Conservation (phyloP, 2,113 vertebrate genomes). For the Leptodactylus fuscus region DNA sequence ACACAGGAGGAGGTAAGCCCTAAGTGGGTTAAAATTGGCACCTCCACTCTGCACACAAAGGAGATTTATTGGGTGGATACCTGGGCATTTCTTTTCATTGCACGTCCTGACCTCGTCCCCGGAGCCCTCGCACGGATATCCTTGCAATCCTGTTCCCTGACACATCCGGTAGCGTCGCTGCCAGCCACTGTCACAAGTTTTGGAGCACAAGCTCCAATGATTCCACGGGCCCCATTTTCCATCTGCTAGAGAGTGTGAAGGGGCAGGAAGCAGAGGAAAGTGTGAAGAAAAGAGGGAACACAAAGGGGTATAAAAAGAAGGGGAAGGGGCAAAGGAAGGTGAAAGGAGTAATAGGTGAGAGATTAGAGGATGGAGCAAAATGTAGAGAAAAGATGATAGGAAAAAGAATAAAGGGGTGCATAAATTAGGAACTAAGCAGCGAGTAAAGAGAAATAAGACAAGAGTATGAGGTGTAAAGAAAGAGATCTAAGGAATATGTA, state of each 20-base stretch:
- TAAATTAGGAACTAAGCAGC: constrained; percentile 28
- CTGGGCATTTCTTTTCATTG: constrained; percentile 97
- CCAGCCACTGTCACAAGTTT: constrained; percentile 95
- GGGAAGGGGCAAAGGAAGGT: background rate
- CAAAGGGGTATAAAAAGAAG: fast-evolving
- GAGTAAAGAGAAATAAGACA: constrained; percentile 24
- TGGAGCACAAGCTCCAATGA: constrained; percentile 95
- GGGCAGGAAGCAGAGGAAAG: constrained; percentile 50
- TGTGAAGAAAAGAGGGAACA: constrained; percentile 38
- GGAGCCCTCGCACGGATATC: constrained; percentile 90
- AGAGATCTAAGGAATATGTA: background rate
- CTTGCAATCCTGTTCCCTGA: constrained; percentile 84
- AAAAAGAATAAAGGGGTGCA: constrained; percentile 34
- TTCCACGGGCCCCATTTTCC: constrained; percentile 97
- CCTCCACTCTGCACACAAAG: constrained; percentile 49
- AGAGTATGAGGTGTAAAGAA: background rate
- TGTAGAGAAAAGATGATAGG: background rate
- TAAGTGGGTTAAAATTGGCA: constrained; percentile 9
- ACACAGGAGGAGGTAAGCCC: background rate
- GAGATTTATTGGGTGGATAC: constrained; percentile 67
- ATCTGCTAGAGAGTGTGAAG: constrained; percentile 72
- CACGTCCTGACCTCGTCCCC: constrained; percentile 96
- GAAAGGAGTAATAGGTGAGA: background rate
- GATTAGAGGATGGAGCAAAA: constrained; percentile 28
- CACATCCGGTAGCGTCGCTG: constrained; percentile 96